Evolutionary conservation across 92 coral and sea anemone species (phyloP).

Genomic region (Paramuricea clavata): DNA sequence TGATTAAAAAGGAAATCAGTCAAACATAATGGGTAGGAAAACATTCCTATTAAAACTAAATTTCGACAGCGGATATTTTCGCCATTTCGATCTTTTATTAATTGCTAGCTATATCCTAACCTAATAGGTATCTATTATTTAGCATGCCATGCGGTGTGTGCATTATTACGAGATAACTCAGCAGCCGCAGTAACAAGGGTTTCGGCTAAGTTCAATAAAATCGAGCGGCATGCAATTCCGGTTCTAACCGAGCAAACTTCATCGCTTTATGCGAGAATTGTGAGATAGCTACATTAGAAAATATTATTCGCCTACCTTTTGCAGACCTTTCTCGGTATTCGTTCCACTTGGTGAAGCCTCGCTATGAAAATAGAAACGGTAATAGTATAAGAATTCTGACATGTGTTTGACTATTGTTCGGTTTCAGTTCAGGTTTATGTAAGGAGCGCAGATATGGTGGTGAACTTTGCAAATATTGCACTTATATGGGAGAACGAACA

Average conservation of each 20-base stretch:
- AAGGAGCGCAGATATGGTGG: no score
- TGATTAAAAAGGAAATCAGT: not conserved
- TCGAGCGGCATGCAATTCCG: slow-evolving; percentile 10
- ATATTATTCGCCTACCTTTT: not conserved
- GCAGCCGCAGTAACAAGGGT: not conserved
- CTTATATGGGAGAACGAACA: no score
- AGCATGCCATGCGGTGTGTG: not conserved
- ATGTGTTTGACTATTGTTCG: not conserved
- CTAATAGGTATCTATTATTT: not conserved
- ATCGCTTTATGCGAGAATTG: not conserved
- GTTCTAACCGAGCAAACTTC: not conserved
- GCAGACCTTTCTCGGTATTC: not conserved
- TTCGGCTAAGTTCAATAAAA: not conserved
- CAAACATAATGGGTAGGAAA: not conserved
- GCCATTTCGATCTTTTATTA: not conserved
- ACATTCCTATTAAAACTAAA: slow-evolving; percentile 8
- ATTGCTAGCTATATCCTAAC: not conserved
- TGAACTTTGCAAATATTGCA: no score
- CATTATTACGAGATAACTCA: not conserved
- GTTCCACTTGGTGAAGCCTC: not conserved
- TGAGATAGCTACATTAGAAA: not conserved
- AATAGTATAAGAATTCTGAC: not conserved
- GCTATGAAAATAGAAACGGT: not conserved
- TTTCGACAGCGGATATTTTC: not conserved
- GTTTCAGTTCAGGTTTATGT: no score